Percentiles rank a stretch among this genome's conserved stretches.
These are phyloP conservation scores for Arrhopalites spinosus DNA, from an alignment of 2,888 invertebrate species.

Conservation along the genomic window DNA sequence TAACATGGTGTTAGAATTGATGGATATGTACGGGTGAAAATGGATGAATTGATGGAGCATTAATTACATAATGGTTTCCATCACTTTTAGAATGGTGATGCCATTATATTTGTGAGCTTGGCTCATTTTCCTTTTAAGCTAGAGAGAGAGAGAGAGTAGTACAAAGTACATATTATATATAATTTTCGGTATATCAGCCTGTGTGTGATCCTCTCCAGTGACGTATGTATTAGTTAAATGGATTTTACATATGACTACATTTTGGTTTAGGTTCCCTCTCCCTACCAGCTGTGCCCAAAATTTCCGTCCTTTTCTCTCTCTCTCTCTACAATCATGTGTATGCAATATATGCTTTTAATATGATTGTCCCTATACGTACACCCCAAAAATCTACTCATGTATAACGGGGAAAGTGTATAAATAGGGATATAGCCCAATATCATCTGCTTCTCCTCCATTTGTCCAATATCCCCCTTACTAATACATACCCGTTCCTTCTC, in stretches of 20 bases:
- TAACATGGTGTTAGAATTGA: not conserved
- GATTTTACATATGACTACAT: constrained; percentile 5
- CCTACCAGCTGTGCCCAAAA: constrained; percentile 35
- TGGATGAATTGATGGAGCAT: not conserved
- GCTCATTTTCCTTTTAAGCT: too few relatives aligned
- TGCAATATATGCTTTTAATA: not conserved
- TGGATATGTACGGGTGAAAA: not conserved
- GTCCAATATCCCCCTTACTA: not conserved
- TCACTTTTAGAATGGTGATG: not conserved
- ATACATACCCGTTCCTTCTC: not conserved
- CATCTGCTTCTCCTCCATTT: not conserved
- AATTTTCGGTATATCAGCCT: not conserved
- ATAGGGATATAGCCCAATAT: too few relatives aligned
- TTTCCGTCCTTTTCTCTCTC: constrained; percentile 21
- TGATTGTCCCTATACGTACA: not conserved
- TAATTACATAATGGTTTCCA: constrained; percentile 10
- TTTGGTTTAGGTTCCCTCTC: constrained; percentile 27
- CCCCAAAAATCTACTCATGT: too few relatives aligned
- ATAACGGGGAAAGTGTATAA: too few relatives aligned
- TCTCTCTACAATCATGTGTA: not conserved
- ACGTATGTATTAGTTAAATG: too few relatives aligned
- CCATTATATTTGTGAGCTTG: too few relatives aligned
- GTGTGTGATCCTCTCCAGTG: too few relatives aligned
- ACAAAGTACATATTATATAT: too few relatives aligned
- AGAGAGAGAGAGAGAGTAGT: not conserved